Conservation (phyloP, 2,888 invertebrate species). For the Euphydryas editha region DNA sequence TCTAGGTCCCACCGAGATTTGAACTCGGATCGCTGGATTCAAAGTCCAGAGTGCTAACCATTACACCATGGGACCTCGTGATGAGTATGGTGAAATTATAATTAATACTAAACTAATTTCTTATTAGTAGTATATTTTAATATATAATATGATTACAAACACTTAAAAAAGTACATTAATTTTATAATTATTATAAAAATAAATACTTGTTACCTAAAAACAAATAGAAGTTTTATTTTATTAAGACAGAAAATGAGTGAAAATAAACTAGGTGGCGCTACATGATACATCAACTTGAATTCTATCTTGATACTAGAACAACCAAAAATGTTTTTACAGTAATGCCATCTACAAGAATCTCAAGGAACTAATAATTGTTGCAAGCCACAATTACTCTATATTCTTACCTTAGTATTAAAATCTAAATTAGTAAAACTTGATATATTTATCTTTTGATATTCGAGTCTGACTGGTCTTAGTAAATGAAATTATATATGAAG, state of each 20-base stretch:
- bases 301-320: no score
- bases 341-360: conserved; percentile 25
- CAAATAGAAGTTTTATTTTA: neutral
- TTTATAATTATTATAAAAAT: no score
- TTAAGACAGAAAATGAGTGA: neutral
- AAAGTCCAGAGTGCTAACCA: conserved; percentile 85
- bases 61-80: conserved; percentile 83
- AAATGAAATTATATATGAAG: no score
- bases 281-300: no score
- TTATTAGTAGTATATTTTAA: neutral
- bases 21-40: conserved; percentile 94
- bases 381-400: no score
- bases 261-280: conserved; percentile 15
- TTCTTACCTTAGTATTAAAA: no score
- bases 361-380: neutral
- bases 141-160: neutral
- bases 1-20: conserved; percentile 89
- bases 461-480: no score
- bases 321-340: neutral
- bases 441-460: no score
- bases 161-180: no score
- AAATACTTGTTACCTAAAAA: neutral
- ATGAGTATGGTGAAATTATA: fast-evolving
- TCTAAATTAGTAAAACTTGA: no score
- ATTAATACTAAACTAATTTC: neutral